Base-by-base conservation (phyloP, 2,888 invertebrate genomes). In the Spodoptera littoralis region DNA sequence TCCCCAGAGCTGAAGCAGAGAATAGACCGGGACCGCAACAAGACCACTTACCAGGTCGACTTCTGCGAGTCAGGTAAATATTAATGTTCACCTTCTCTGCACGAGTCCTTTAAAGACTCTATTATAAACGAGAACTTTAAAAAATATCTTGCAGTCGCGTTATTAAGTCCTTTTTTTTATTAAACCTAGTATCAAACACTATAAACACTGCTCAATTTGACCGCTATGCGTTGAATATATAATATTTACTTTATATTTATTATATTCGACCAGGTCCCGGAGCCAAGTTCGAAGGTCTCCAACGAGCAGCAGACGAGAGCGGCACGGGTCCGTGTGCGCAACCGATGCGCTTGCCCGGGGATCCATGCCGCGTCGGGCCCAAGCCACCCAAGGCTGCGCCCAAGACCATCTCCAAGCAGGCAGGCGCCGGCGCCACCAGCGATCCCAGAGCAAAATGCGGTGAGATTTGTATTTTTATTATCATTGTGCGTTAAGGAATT, bases 41-140 rank as follows among this genome's bases (percentile, higher is more conserved):
- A 95, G 76, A 95, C 96, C 0, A 96, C 96, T 0, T 96, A 96
- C 84, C 95, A 95, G 84, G 93, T 95, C 2, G 96, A 96, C 82
- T 96, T 85, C 77, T 95, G 96, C 68, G 93, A 94, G 74, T 82
- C 87, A 63, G 94, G 94, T 94, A 69, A 41, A 6, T 18, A 18
- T 18, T 18, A 18, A 18, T 18, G 1, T 18, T 18, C 18, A 18
- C 18, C 18, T 18, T 18, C 18, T 18, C 18, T 18, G 18, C 18
- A 18, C 18, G 1, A 18, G 18, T 18, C 18, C 1, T 18, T 18
- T 18, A 18, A 18, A 18, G 18, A 18, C 18, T 18, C 1, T 1
- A 18, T 18, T 18, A 27, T 27, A 27, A 3, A 27, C 27, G 27
- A 27, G 4, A 27, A 0, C 27, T 4, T 27, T 27, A 27, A 27